phyloP scores from a whole-genome alignment of 1,140 invertebrate species.

The Drosophila nebulosa region DNA sequence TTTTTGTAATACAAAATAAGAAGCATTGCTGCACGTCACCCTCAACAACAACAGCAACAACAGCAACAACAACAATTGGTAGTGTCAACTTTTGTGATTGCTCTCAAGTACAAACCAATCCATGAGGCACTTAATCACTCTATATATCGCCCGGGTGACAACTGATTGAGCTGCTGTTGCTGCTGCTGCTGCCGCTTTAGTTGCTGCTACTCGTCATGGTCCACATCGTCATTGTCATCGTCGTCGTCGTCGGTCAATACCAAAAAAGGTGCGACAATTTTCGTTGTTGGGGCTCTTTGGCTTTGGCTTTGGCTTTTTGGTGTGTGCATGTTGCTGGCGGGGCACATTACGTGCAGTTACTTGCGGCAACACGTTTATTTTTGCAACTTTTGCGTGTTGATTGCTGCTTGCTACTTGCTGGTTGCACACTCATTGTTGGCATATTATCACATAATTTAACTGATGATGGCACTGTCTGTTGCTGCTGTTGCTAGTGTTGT shows the following conservation, averaged over 20 bases:
- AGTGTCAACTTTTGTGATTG: slow-evolving; percentile 12
- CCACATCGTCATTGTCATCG: neutral
- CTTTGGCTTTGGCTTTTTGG: slow-evolving; percentile 45
- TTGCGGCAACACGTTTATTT: slow-evolving; percentile 62
- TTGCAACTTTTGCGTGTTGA: slow-evolving; percentile 73
- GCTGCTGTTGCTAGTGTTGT: slow-evolving; percentile 10
- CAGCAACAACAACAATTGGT: neutral
- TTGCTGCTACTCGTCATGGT: neutral
- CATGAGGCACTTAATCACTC: slow-evolving; percentile 69
- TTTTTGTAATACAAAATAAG: slow-evolving; percentile 38
- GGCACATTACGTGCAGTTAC: slow-evolving; percentile 10
- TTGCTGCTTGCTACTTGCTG: slow-evolving; percentile 48
- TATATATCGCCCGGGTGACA: slow-evolving; percentile 75
- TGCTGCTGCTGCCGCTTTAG: neutral
- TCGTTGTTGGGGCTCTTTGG: too few relatives aligned
- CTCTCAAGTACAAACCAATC: slow-evolving; percentile 52
- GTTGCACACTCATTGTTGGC: slow-evolving; percentile 77
- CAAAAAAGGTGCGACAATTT: slow-evolving; percentile 78
- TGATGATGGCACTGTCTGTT: slow-evolving; percentile 64
- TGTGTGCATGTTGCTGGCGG: slow-evolving; percentile 35
- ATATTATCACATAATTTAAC: slow-evolving; percentile 79
- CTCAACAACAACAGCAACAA: slow-evolving; percentile 18
- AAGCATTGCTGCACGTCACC: slow-evolving; percentile 55
- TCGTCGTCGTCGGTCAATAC: slow-evolving; percentile 51
- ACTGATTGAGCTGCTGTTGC: slow-evolving; percentile 67